phyloP scores from a whole-genome alignment of 2,797 vertebrate genomes.

The Siniperca obscura region DNA sequence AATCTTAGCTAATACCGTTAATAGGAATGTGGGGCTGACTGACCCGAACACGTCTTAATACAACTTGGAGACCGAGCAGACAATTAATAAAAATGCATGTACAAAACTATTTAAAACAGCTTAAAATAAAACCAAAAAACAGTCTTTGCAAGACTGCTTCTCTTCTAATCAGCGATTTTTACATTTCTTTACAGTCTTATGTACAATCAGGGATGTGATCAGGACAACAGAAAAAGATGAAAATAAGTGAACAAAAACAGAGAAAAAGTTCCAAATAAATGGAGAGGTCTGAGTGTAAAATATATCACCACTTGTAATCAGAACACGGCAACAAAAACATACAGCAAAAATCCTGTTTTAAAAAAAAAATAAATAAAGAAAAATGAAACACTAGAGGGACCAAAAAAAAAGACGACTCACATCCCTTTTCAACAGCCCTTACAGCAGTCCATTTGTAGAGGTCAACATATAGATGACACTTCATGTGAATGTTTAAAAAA shows the following conservation, averaged over 20 bases:
- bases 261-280: background rate
- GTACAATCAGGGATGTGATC: conserved; percentile 65
- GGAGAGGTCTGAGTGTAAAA: conserved; percentile 5
- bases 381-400: background rate
- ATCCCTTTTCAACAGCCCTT: conserved; percentile 56
- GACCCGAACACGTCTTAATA: conserved; percentile 18
- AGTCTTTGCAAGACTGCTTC: conserved; percentile 42
- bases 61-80: background rate
- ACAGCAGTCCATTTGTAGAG: conserved; percentile 57
- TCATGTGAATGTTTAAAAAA: conserved; percentile 13
- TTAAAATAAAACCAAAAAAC: conserved; percentile 59
- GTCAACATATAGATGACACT: conserved; percentile 46
- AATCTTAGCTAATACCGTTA: conserved; percentile 27
- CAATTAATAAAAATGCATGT: conserved; percentile 62
- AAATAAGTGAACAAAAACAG: conserved; percentile 5
- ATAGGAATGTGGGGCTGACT: conserved; percentile 38
- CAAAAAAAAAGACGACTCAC: background rate
- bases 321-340: conserved; percentile 3
- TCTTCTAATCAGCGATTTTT: conserved; percentile 48
- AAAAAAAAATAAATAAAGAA: background rate
- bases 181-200: conserved; percentile 76
- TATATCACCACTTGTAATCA: background rate
- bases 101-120: conserved; percentile 73
- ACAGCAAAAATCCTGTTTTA: conserved; percentile 21
- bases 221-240: conserved; percentile 12